Percentiles rank a stretch among this genome's conserved stretches.
These are phyloP conservation scores for Arrhopalites spinosus DNA, from an alignment of 2,888 invertebrate genomes.

Conservation along the genomic window DNA sequence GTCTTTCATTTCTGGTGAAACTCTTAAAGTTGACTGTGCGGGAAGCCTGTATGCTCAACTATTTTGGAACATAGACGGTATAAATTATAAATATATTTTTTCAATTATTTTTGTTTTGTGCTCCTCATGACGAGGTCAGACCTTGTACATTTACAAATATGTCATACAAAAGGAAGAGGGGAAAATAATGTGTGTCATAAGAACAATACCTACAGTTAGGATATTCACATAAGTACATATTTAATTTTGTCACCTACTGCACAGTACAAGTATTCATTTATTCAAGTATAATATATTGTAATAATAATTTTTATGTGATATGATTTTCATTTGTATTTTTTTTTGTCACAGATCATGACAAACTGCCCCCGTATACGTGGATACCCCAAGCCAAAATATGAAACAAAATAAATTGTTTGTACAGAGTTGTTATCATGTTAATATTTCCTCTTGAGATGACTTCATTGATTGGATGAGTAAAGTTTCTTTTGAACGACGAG, in stretches of 20 bases:
- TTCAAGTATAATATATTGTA: neutral
- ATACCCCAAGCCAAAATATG: conserved; percentile 49
- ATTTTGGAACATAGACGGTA: conserved; percentile 49
- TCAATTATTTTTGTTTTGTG: neutral
- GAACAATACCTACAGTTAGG: neutral
- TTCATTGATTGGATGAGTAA: conserved; percentile 48
- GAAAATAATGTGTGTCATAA: neutral
- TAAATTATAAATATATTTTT: neutral
- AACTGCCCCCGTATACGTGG: conserved; percentile 50
- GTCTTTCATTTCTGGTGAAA: conserved; percentile 61
- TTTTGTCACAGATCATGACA: conserved; percentile 48
- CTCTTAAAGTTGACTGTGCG: conserved; percentile 61
- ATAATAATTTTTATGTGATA: neutral
- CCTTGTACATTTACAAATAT: neutral
- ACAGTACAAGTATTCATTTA: neutral
- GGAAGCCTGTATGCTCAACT: conserved; percentile 58
- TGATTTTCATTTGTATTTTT: neutral
- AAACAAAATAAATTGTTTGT: conserved; percentile 10
- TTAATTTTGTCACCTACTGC: neutral
- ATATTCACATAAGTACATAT: neutral
- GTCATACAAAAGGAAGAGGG: neutral
- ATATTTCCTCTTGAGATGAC: conserved; percentile 38
- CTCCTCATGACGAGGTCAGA: neutral
- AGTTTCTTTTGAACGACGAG: conserved; percentile 47
- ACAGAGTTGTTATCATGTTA: neutral